Base-by-base conservation (phyloP, 2,797 vertebrate species). In the Hafferia zeledoni region DNA sequence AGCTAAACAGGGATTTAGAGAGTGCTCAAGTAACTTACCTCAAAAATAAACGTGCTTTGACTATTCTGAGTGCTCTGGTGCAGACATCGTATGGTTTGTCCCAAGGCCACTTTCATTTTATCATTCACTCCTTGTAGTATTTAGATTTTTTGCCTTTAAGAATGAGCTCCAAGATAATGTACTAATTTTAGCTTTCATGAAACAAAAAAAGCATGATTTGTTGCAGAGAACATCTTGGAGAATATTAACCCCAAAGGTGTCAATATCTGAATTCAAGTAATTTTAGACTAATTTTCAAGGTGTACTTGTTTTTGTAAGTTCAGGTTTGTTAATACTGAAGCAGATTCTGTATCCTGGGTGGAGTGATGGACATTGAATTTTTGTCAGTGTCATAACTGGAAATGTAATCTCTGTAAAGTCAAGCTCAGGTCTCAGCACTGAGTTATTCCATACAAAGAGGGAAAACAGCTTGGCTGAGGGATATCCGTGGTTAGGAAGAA, bases 141-240 rank as follows among this genome's bases (percentile, higher is more conserved):
- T 79, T 68, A 60, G 50, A 10, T 5, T 53, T 79, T 79, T 79
- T 75, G 17, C 65, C 60, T 75, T 70, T 28, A 74, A 71, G n/a
- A 9, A 55, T 31, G 28, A 78, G 39, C 41, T 90, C 27, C 31
- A 30, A 33, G 57, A 31, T 53, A 61, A 69, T 22, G 80, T 37
- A 55, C 47, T 77, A 39, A 94, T 86, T 88, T 91, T 79, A 91
- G 35, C 87, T 92, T 85, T 61, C 72, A 50, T 50, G 53, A 60
- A 90, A 30, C 24, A 87, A 79, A 65, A 81, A 69, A 64, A 6
- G 4, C 28, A 19, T 23, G 31, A 50, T 68, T 87, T 60, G 43
- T 33, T 85, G 35, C 46, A 63, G 41, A 37, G 79, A 64, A 71
- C 17, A 33, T 80, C n/a, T 71, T 33, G 31, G 83, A 88, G 70